Evolutionary conservation across 2,888 invertebrate genomes (phyloP), one percentile per base, ranked within the genome.

Genomic region (Oegoconia quadripuncta): DNA sequence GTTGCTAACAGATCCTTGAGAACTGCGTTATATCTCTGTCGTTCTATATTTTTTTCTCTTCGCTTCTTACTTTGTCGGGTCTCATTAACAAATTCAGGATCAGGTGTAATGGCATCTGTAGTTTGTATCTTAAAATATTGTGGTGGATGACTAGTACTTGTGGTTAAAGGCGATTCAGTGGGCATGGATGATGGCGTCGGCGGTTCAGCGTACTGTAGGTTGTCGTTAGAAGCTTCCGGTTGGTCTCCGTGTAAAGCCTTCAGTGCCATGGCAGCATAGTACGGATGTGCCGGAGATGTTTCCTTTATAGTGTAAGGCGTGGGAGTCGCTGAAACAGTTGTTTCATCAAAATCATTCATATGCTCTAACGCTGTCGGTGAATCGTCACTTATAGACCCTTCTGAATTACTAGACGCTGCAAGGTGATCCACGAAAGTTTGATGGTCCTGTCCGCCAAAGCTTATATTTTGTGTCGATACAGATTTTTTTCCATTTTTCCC

Each of bases 401-500:
- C 48, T 40, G 64, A 55, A 29, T 59, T 46, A 20, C 50, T 69
- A 11, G 62, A 59, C 37, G 77, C 75, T 17, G 65, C 68, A 34
- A 81, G 53, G 50, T 84, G 83, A 48, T 84, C 78, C 6, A 81
- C 66, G 4, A 70, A 70, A 9, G 76, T 76, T 40, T 76, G 65
- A 42, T 75, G 77, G 34, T 79, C 80, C 50, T 76, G 68, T 14
- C 76, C 75, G 8, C 81, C 82, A 53, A 87, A 84, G 39, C 66
- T 79, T 27, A 88, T 74, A 42, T 82, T 86, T 55, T 87, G 87
- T 1, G 77, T 78, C 1, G 87, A 87, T 45, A 83, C 61, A 0
- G 88, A 83, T 48, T 86, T 87, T 42, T 81, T 82, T 5, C 68
- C 69, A 44, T 64, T 81, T 43, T 68, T 69, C 8, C 48, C 52